Evolutionary conservation across 2,797 vertebrate genomes (phyloP).

Genomic region (Momotus momota): DNA sequence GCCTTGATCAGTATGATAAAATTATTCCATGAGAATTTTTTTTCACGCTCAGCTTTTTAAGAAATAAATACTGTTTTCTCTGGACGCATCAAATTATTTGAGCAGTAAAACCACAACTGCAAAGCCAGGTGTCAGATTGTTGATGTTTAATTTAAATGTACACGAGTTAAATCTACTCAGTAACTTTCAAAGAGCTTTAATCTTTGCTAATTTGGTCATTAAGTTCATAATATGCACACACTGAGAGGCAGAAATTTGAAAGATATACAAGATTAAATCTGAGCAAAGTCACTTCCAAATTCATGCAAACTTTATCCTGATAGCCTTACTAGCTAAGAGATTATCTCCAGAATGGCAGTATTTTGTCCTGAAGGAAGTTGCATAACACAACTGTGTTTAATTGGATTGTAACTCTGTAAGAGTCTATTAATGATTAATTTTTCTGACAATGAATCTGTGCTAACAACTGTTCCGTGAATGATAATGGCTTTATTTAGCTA

Average conservation of each 20-base stretch:
- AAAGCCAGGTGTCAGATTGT: neutral
- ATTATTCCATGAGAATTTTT: neutral
- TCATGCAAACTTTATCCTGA: neutral
- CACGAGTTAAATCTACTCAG: neutral
- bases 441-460: neutral
- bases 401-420: neutral
- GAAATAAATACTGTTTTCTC: neutral
- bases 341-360: neutral
- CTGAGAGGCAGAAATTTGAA: neutral
- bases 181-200: neutral
- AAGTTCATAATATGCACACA: neutral
- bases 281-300: neutral
- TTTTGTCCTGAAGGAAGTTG: neutral
- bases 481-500: neutral
- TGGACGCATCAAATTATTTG: neutral
- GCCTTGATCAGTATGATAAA: neutral
- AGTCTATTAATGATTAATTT: neutral
- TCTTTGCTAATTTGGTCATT: neutral
- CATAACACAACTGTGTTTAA: neutral
- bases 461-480: neutral
- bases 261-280: neutral
- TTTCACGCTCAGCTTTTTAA: neutral
- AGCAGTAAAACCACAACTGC: neutral
- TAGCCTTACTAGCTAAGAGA: neutral
- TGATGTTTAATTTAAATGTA: neutral